These are phyloP conservation scores for Sylvia borin DNA, from an alignment of 2,797 vertebrate genomes.

Conservation along the genomic window DNA sequence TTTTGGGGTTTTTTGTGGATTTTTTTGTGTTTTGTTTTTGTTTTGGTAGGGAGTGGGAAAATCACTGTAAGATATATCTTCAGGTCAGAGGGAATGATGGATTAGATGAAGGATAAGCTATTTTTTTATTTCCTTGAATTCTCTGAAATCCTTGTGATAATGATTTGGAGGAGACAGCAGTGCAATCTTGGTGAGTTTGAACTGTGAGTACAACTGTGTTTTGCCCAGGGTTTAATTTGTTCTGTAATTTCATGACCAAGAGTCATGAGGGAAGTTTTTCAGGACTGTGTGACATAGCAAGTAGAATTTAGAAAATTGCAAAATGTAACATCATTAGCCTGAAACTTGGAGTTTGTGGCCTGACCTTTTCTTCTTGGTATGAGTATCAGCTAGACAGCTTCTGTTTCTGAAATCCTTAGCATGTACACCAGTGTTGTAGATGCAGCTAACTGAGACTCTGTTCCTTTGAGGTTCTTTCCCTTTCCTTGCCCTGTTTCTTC, in stretches of 20 bases:
- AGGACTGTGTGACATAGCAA: background rate
- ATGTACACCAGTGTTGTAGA: background rate
- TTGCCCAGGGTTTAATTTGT: background rate
- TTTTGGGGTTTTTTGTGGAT: rapidly evolving
- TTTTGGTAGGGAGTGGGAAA: background rate
- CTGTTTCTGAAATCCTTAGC: background rate
- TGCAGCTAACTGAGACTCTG: background rate
- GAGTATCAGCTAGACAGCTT: background rate
- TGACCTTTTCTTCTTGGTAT: background rate
- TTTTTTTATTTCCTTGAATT: background rate
- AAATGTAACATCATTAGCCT: background rate
- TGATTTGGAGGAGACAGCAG: background rate
- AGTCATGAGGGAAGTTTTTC: background rate
- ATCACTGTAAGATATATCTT: background rate
- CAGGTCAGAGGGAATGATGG: background rate
- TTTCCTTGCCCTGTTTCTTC: background rate
- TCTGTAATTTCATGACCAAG: background rate
- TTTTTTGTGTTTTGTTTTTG: background rate
- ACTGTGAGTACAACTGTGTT: background rate
- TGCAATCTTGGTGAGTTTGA: background rate
- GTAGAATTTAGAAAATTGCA: background rate
- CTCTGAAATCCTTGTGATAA: background rate
- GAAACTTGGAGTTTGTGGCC: background rate
- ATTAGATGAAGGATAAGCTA: background rate
- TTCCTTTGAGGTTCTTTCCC: background rate